Base-by-base conservation (phyloP, 1,140 invertebrate genomes). In the Phymastichus coffea region DNA sequence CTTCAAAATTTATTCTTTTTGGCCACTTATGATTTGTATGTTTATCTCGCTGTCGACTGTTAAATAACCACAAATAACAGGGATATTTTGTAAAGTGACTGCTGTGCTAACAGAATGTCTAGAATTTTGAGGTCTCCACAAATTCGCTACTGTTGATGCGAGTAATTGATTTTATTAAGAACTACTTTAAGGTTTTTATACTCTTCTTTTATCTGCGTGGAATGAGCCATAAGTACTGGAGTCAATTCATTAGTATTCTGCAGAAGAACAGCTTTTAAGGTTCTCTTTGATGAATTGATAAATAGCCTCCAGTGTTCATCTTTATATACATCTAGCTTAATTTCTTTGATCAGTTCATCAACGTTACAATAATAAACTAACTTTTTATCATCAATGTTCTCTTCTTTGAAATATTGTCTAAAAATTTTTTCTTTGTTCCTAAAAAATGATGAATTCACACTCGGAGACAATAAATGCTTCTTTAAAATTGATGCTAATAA, bases 51-150 rank as follows among this genome's bases (percentile, higher is more conserved):
- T 54, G 67, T 53, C 78, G 69, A 54, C 74, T 81, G 53, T 80
- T n/a, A 75, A 78, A 81, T 46, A 75, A 62, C 57, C 76, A 80
- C n/a, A 81, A 58, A 69, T n/a, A 74, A 63, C 76, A 80, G 1
- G 63, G 63, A 59, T 68, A 75, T 56, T 82, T 81, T 41, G 73
- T 81, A 63, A 69, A 81, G 73, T 23, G 64, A 52, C 65, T 80
- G 77, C 19, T 76, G 53, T 49, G 77, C 75, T 40, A 74, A 62
- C 19, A 77, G 57, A 58, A 78, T 68, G 10, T 26, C 6, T 4
- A 78, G 54, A 35, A 80, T 72, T 65, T 76, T 77, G 9, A 75
- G n/a, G 14, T 38, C 35, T 6, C 35, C 14, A n/a, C 35, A 38
- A 9, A 38, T n/a, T n/a, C 4, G 14, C 35, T n/a, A 38, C 35